Base-by-base conservation (phyloP, 2,888 invertebrate species). In the Cryptosula pallasiana region DNA sequence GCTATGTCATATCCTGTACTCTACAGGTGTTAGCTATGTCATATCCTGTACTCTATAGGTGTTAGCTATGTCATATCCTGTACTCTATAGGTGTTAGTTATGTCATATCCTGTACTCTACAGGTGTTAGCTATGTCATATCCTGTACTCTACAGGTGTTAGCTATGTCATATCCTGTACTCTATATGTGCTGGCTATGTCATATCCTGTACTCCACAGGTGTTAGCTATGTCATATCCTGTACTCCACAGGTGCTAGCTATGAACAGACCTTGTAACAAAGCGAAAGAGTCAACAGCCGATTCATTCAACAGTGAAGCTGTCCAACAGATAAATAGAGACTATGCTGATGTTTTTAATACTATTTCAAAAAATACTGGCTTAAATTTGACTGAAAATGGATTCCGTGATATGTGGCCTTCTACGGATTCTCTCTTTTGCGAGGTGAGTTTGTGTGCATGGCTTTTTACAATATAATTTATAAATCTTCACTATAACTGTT, bases 171-270 rank as follows among this genome's bases (percentile, higher is more conserved):
- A n/a, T n/a, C n/a, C n/a, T n/a, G n/a, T n/a, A n/a, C n/a, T n/a
- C n/a, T n/a, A n/a, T n/a, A n/a, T n/a, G n/a, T n/a, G n/a, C n/a
- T n/a, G n/a, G n/a, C n/a, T n/a, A n/a, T n/a, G n/a, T n/a, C n/a
- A n/a, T n/a, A n/a, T n/a, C n/a, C n/a, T n/a, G n/a, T n/a, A n/a
- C n/a, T n/a, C n/a, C n/a, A n/a, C n/a, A n/a, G n/a, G n/a, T n/a
- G n/a, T n/a, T n/a, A n/a, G n/a, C n/a, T n/a, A n/a, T n/a, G n/a
- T n/a, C n/a, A n/a, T n/a, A n/a, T n/a, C n/a, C n/a, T n/a, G n/a
- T n/a, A 13, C 57, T 57, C 25, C 5, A 5, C 63, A 63, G 63
- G n/a, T 63, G 2, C 63, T 63, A 32, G 63, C 63, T 13, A 63
- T 63, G 63, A 27, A 63, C 5, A 27, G 63, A n/a, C 63, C 63